These are phyloP conservation scores for Epinephelus lanceolatus DNA, from an alignment of 2,113 vertebrate genomes.

Conservation along the genomic window DNA sequence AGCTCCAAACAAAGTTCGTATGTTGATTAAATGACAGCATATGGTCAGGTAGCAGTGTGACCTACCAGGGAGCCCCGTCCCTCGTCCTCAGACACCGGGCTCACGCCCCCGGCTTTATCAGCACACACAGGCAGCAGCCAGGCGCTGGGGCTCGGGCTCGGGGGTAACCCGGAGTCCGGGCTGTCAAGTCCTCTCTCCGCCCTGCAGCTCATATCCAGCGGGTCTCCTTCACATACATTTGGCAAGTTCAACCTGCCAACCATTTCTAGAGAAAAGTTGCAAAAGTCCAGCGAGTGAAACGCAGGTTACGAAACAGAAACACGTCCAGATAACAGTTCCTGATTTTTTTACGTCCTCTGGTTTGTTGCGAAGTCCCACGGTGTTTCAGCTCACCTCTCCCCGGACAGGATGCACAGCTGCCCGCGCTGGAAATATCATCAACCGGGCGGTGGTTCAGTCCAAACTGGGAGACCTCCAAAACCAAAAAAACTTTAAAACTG, in stretches of 20 bases:
- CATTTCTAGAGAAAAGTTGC: constrained; percentile 79
- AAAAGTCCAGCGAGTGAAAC: constrained; percentile 32
- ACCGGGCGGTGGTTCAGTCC: background rate
- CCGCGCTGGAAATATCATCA: constrained; percentile 43
- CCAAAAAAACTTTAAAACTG: background rate
- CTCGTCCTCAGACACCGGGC: constrained; percentile 77
- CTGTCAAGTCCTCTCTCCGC: constrained; percentile 89
- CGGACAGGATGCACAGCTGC: constrained; percentile 29
- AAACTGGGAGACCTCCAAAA: background rate
- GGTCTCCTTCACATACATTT: constrained; percentile 86
- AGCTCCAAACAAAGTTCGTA: background rate
- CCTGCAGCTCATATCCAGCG: constrained; percentile 88
- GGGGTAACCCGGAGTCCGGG: constrained; percentile 91
- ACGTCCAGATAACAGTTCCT: constrained; percentile 24
- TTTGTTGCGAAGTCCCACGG: background rate
- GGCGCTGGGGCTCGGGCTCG: constrained; percentile 89
- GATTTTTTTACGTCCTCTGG: background rate
- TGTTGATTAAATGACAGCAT: background rate
- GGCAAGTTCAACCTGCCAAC: constrained; percentile 88
- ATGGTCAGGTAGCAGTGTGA: background rate
- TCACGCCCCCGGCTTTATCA: constrained; percentile 70
- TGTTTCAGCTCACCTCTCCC: background rate
- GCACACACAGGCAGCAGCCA: constrained; percentile 84
- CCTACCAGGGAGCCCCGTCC: constrained; percentile 69
- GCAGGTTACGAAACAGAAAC: constrained; percentile 39